These are phyloP conservation scores for Tretioscincus oriximinensis DNA, from an alignment of 2,113 vertebrate species.

Conservation along the genomic window DNA sequence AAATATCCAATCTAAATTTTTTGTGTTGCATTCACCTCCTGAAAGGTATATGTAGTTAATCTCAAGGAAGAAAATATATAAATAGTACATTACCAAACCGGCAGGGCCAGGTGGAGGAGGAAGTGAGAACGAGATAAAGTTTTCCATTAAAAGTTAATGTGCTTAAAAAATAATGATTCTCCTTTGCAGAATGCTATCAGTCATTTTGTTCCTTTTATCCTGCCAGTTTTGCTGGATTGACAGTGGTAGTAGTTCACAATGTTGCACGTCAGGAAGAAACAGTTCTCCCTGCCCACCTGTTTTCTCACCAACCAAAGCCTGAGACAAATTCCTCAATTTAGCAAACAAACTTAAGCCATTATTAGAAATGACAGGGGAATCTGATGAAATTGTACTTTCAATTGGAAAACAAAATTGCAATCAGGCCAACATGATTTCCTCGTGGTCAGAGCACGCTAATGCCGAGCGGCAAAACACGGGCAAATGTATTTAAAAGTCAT, in stretches of 20 bases:
- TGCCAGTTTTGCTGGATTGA: constrained; percentile 55
- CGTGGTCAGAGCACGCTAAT: constrained; percentile 91
- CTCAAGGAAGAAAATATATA: too few relatives aligned
- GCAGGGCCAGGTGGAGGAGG: too few relatives aligned
- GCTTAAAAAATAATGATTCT: constrained; percentile 56
- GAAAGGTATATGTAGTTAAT: not conserved
- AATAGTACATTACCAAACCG: constrained; percentile 8
- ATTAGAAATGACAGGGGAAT: constrained; percentile 99
- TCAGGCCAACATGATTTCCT: constrained; percentile 97
- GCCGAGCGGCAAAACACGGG: constrained; percentile 88
- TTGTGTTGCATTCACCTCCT: too few relatives aligned
- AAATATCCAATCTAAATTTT: not conserved
- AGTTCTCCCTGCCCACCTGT: constrained; percentile 77
- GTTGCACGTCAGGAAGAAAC: constrained; percentile 54
- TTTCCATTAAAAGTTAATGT: constrained; percentile 54
- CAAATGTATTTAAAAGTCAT: constrained; percentile 99
- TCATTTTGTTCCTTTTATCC: constrained; percentile 60
- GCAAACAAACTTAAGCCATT: constrained; percentile 89
- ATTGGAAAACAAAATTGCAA: constrained; percentile 99
- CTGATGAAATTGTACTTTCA: constrained; percentile 99
- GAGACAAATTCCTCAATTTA: constrained; percentile 89
- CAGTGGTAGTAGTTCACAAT: constrained; percentile 47
- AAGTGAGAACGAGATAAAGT: constrained; percentile 27
- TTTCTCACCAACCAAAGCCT: constrained; percentile 72
- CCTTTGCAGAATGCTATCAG: constrained; percentile 35